Evolutionary conservation across 2,888 invertebrate species (phyloP), one percentile per base, ranked within the genome.

Genomic region (Macrosiphum euphorbiae): DNA sequence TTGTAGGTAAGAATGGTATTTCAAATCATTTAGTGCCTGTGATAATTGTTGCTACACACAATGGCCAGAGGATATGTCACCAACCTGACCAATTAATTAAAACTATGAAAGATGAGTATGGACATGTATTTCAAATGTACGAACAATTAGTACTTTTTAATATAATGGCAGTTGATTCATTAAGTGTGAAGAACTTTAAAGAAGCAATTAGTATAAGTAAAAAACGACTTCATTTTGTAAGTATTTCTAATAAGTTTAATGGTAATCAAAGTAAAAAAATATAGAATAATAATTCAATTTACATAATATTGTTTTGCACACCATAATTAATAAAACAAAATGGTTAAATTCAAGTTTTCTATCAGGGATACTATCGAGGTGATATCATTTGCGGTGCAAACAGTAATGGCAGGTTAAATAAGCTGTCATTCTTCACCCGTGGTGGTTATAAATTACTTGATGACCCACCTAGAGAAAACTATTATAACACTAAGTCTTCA

Each of bases 391-490:
- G 86, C 90, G 94, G 86, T 94, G 87, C 85, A 85, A 94, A 94
- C 84, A 87, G 61, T 86, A 67, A 67, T 55, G 41, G 44, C 61
- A 94, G 87, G 87, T 86, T 94, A 90, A 94, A 94, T 90, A 94
- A 90, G 61, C 85, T 94, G 61, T 90, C 86, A 41, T 94, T 90
- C 35, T 94, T 94, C 52, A n/a, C 58, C 67, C 94, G 90, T 50
- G 86, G 67, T 35, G 94, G 94, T 94, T 94, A 94, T 94, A 94
- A 90, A 86, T 90, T 94, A 86, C 90, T 94, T 35, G 87, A 94
- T 94, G 94, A 94, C 28, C 55, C n/a, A 26, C 90, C 90, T 94
- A 94, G 94, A 67, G 90, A 94, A 90, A 94, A 94, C 50, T 94
- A 94, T 94, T 89, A 52, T 94, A 94, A 90, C 41, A 61, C 67